Base-by-base conservation (phyloP, 2,888 invertebrate genomes). In the Leptopilina myrica region DNA sequence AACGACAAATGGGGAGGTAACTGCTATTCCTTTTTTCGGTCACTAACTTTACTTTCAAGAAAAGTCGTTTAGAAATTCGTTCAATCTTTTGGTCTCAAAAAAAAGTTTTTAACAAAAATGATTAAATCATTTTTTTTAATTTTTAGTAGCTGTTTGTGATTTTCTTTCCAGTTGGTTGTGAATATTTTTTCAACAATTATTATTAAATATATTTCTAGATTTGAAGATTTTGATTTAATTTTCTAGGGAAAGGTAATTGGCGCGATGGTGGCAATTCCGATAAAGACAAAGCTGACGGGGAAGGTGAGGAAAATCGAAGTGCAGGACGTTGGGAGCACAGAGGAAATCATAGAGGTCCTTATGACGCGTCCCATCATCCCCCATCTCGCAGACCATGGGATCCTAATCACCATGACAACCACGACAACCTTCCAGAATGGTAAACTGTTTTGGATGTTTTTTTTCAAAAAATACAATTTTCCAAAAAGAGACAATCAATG, bases 1-100 rank as follows among this genome's bases (percentile, higher is more conserved):
- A 90, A 90, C 49, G 94, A 94, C 81, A 94, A 94, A 89, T 94
- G 94, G 94, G 92, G 94, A 93, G 89, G 89, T 76, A 15, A 20
- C 12, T 78, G 64, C 62, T 77, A 73, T 64, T 11, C n/a, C 76
- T 20, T 56, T 66, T 8, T 9, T 64, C 64, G 15, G 20, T 53
- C 2, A 7, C 73, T 40, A 20, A 49, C 69, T 65, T 33, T 5
- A 33, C 33, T 33, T 33, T 33, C 1, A 33, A 33, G 33, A 3
- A 33, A 33, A 33, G 3, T 33, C 33, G 33, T 33, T 33, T 5
- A 33, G 33, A 33, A 33, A 33, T 33, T 33, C 5, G 5, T 4
- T 4, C 4, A 33, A 33, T 4, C 3, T 3, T 33, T 33, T 33
- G 0, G 5, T 33, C 33, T 33, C 5, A 5, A 33, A 3, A 5